These are phyloP conservation scores for Agelastica alni DNA, from an alignment of 2,888 invertebrate species.

Conservation along the genomic window DNA sequence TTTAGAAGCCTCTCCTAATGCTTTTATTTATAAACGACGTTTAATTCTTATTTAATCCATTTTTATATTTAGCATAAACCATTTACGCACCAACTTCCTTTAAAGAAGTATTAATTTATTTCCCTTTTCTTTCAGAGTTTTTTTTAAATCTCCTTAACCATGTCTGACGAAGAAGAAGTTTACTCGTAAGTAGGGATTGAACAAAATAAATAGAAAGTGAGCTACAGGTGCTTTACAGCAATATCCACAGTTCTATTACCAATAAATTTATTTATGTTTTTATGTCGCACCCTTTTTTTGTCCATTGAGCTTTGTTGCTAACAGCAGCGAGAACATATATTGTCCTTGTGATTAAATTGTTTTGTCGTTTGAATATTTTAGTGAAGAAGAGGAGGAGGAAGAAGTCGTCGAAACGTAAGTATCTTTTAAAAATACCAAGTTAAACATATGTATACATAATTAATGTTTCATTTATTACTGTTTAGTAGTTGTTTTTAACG, in stretches of 20 bases:
- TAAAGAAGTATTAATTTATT: constrained; percentile 1
- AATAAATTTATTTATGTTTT: neutral
- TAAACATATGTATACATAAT: too few relatives aligned
- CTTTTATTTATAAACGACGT: constrained; percentile 7
- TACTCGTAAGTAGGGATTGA: constrained; percentile 79
- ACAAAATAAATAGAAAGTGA: too few relatives aligned
- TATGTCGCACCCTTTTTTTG: constrained; percentile 16
- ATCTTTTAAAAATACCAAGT: too few relatives aligned
- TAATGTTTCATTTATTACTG: too few relatives aligned
- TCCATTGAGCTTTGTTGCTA: constrained; percentile 43
- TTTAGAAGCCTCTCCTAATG: neutral
- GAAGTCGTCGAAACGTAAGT: constrained; percentile 79
- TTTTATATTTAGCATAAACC: constrained; percentile 8
- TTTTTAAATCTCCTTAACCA: constrained; percentile 69
- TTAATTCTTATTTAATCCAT: constrained; percentile 17
- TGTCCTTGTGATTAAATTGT: constrained; percentile 34
- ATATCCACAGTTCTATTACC: neutral
- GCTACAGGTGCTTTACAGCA: neutral
- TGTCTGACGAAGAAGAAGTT: constrained; percentile 93
- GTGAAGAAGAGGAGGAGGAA: constrained; percentile 78
- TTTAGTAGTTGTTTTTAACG: too few relatives aligned
- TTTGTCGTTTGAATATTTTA: constrained; percentile 53
- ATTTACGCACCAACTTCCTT: constrained; percentile 32
- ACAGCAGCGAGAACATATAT: constrained; percentile 31
- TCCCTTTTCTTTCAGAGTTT: constrained; percentile 60